These are phyloP conservation scores for Corythornis cristatus DNA, from an alignment of 2,113 vertebrate species.

Conservation along the genomic window DNA sequence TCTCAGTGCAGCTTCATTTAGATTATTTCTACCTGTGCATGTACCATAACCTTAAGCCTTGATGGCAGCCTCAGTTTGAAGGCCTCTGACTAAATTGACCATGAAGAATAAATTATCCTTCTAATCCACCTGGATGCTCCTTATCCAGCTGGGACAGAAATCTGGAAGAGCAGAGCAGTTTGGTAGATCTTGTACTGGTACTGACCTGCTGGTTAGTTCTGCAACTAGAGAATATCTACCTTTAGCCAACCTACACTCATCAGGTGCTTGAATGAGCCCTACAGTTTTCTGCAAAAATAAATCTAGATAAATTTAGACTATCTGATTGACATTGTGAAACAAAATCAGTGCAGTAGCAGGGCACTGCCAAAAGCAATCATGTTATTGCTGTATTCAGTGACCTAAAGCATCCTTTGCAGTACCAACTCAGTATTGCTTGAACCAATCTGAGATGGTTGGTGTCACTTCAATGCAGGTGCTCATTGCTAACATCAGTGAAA, in stretches of 20 bases:
- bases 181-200: not conserved
- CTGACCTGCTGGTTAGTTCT: not conserved
- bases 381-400: not conserved
- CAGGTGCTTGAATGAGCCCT: not conserved
- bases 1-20: not conserved
- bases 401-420: not conserved
- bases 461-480: not conserved
- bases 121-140: not conserved
- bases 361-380: not conserved
- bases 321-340: not conserved
- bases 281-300: not conserved
- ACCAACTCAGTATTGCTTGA: not conserved
- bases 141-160: not conserved
- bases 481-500: not conserved
- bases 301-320: not conserved
- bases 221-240: not conserved
- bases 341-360: not conserved
- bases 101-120: not conserved
- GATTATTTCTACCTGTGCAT: not conserved
- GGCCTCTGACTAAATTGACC: not conserved
- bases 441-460: not conserved
- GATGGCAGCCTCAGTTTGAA: not conserved
- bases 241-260: not conserved
- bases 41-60: not conserved
- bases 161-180: not conserved